Evolutionary conservation across 2,113 vertebrate genomes (phyloP).

Genomic region (Ranitomeya imitator): DNA sequence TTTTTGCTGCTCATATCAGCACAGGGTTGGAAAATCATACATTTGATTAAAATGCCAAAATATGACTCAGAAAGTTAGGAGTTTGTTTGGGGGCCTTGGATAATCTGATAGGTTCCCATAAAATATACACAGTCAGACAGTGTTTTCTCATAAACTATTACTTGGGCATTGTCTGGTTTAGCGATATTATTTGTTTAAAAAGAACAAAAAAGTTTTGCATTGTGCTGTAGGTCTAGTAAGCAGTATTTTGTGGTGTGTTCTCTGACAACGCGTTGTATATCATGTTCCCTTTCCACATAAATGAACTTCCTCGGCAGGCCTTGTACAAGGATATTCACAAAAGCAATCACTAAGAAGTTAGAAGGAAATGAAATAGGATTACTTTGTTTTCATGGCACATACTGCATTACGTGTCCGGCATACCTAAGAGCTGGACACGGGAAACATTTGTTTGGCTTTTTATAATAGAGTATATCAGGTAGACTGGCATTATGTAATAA

Average conservation of each 20-base stretch:
- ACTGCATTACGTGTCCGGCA: not conserved
- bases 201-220: not conserved
- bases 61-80: too few species aligned
- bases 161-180: not conserved
- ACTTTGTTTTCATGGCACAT: slow-evolving; percentile 36
- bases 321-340: slow-evolving; percentile 51
- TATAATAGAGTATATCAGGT: slow-evolving; percentile 10
- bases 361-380: slow-evolving; percentile 50
- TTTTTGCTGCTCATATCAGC: too few species aligned
- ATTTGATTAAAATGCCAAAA: too few species aligned
- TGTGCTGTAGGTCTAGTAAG: slow-evolving; percentile 6
- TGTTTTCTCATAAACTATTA: not conserved
- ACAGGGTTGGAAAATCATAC: too few species aligned
- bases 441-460: not conserved
- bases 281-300: slow-evolving; percentile 49
- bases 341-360: not conserved
- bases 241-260: slow-evolving; percentile 10
- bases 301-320: slow-evolving; percentile 50
- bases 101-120: too few species aligned
- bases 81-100: too few species aligned
- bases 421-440: slow-evolving; percentile 26
- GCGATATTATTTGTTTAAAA: not conserved
- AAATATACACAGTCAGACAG: not conserved
- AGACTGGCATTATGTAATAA: not conserved
- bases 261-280: slow-evolving; percentile 49